A percentile compares a stretch with the other conserved stretches of the same genome.
Conservation (phyloP, 2,888 invertebrate genomes). For the Arge pagana region DNA sequence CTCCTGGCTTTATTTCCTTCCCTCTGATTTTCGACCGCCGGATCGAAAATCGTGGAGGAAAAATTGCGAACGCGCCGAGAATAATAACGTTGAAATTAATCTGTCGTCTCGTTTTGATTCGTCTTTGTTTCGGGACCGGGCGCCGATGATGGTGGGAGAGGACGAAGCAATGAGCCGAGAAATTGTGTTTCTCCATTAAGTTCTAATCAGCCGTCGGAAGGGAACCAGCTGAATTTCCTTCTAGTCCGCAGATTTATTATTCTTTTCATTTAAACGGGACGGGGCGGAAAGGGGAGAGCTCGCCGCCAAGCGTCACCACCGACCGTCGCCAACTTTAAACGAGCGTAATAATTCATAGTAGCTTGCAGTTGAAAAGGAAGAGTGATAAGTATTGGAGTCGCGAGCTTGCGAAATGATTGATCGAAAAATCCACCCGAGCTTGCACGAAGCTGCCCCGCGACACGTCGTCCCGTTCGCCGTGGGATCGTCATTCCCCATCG, state of each 20-base stretch:
- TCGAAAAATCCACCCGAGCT: too few relatives aligned
- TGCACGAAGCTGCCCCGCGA: too few relatives aligned
- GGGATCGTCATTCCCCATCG: too few relatives aligned
- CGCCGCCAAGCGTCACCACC: neutral
- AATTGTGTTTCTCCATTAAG: conserved; percentile 43
- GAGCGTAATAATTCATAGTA: conserved; percentile 13
- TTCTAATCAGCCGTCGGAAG: conserved; percentile 32
- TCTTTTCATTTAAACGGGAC: conserved; percentile 9
- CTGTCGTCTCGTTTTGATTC: conserved; percentile 24
- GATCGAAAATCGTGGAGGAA: too few relatives aligned
- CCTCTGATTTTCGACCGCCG: conserved; percentile 10
- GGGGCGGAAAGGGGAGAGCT: neutral
- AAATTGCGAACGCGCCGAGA: too few relatives aligned
- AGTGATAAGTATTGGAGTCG: too few relatives aligned
- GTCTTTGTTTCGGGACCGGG: conserved; percentile 26
- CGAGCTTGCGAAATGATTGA: too few relatives aligned
- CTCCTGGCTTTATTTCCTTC: conserved; percentile 11
- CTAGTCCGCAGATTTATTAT: conserved; percentile 14
- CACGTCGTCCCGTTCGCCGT: too few relatives aligned
- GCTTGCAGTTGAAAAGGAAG: conserved; percentile 8
- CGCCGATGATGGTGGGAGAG: conserved; percentile 33
- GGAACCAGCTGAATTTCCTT: conserved; percentile 1
- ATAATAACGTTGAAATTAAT: too few relatives aligned
- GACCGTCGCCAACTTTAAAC: neutral
- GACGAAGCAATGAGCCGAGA: conserved; percentile 36